Percentiles rank a stretch among this genome's conserved stretches.
phyloP scores from a whole-genome alignment of 1,140 invertebrate species.

The Vanessa atalanta region DNA sequence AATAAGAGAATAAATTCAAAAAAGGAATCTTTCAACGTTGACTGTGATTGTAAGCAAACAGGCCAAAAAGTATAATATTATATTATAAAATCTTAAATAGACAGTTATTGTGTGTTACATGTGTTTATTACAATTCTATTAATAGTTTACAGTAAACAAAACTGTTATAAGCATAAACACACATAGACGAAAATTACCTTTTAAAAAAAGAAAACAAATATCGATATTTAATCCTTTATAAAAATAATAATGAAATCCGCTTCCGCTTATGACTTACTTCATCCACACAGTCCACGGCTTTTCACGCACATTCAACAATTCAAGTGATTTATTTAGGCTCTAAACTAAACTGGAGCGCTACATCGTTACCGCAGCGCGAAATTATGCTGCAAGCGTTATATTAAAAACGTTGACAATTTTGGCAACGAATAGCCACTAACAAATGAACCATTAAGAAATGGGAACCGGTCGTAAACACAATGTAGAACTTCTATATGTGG shows the following conservation, averaged over 20 bases:
- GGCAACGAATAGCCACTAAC: conserved; percentile 35
- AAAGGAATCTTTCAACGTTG: no score
- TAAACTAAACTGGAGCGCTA: conserved; percentile 60
- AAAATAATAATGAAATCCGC: conserved; percentile 15
- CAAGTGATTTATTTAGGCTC: conserved; percentile 72
- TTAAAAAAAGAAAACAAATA: no score
- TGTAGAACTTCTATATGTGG: conserved; percentile 5
- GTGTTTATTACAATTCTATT: no score
- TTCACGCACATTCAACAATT: conserved; percentile 76
- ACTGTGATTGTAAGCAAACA: no score
- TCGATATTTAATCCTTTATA: no score
- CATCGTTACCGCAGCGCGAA: conserved; percentile 45
- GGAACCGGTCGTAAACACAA: conserved; percentile 34
- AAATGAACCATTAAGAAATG: conserved; percentile 36
- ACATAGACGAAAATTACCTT: no score
- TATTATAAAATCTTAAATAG: no score
- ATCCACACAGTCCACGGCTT: conserved; percentile 53
- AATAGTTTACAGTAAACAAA: no score
- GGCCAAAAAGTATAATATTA: no score
- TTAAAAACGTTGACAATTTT: conserved; percentile 40
- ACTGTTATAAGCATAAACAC: no score
- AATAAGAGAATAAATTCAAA: no score
- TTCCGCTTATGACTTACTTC: conserved; percentile 33
- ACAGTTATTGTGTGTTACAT: no score
- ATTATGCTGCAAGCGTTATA: conserved; percentile 41